A percentile compares a stretch with the other conserved stretches of the same genome.
phyloP scores from a whole-genome alignment of 2,888 invertebrate genomes.

The Diadromus collaris region DNA sequence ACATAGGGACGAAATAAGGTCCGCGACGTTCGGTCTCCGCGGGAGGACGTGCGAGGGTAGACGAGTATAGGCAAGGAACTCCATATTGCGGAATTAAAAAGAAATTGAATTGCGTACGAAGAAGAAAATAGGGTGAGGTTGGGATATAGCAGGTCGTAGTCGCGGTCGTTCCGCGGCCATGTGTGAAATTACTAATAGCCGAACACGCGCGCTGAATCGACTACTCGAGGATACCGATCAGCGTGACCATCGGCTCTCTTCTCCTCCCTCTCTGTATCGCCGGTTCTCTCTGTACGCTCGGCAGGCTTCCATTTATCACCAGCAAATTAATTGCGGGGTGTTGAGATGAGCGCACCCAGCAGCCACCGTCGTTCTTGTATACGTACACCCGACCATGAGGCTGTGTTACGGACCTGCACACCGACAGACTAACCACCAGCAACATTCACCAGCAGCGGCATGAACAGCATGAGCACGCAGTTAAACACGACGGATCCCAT shows the following conservation, averaged over 20 bases:
- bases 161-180: constrained; percentile 45
- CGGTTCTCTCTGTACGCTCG: constrained; percentile 37
- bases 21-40: constrained; percentile 13
- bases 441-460: constrained; percentile 36
- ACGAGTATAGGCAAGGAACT: constrained; percentile 18
- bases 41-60: constrained; percentile 15
- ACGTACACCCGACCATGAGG: constrained; percentile 7
- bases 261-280: background rate
- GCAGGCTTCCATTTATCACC: constrained; percentile 54
- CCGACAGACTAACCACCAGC: constrained; percentile 43
- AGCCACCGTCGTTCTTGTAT: constrained; percentile 30
- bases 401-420: constrained; percentile 27
- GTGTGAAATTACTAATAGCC: constrained; percentile 60
- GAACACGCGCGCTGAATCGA: constrained; percentile 54
- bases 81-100: constrained; percentile 43
- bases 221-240: constrained; percentile 46
- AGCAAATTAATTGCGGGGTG: constrained; percentile 58
- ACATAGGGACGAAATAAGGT: constrained; percentile 35
- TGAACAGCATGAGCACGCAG: constrained; percentile 33
- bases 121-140: constrained; percentile 13
- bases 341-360: constrained; percentile 35
- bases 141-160: constrained; percentile 28
- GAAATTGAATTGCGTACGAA: constrained; percentile 47
- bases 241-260: constrained; percentile 49
- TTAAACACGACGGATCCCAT: constrained; percentile 57